Evolutionary conservation across 2,113 vertebrate species (phyloP).

Genomic region (Tragelaphus scriptus): DNA sequence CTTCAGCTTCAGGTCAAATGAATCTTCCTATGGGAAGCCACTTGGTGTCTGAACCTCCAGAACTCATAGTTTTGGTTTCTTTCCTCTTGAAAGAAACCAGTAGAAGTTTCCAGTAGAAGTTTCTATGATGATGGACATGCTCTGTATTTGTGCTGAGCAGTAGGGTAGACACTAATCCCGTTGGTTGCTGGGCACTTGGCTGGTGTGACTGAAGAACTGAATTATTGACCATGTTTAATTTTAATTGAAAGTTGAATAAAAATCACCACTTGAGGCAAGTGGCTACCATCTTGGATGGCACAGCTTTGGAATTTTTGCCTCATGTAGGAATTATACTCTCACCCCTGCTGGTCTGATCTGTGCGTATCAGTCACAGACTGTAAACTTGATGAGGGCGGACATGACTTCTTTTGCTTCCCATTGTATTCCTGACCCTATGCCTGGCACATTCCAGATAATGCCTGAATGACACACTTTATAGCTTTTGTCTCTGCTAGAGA

Average conservation of each 20-base stretch:
- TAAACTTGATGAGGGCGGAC: background rate
- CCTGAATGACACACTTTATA: background rate
- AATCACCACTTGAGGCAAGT: background rate
- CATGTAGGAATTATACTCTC: fast-evolving
- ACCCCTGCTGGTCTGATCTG: background rate
- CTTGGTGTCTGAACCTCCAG: background rate
- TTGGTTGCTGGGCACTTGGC: background rate
- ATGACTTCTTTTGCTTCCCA: background rate
- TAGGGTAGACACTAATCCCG: fast-evolving
- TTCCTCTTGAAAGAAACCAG: background rate
- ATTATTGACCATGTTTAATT: background rate
- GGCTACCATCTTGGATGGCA: fast-evolving
- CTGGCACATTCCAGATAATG: background rate
- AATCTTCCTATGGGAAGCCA: background rate
- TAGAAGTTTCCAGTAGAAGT: background rate
- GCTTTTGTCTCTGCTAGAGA: background rate
- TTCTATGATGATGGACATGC: background rate
- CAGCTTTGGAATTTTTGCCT: background rate
- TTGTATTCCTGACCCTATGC: background rate
- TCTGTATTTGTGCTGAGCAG: fast-evolving
- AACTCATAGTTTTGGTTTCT: background rate
- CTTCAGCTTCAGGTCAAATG: background rate
- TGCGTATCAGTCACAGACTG: background rate
- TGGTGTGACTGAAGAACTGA: background rate
- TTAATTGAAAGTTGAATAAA: background rate